phyloP scores from a whole-genome alignment of 1,140 invertebrate species.

The Drosophila teissieri region DNA sequence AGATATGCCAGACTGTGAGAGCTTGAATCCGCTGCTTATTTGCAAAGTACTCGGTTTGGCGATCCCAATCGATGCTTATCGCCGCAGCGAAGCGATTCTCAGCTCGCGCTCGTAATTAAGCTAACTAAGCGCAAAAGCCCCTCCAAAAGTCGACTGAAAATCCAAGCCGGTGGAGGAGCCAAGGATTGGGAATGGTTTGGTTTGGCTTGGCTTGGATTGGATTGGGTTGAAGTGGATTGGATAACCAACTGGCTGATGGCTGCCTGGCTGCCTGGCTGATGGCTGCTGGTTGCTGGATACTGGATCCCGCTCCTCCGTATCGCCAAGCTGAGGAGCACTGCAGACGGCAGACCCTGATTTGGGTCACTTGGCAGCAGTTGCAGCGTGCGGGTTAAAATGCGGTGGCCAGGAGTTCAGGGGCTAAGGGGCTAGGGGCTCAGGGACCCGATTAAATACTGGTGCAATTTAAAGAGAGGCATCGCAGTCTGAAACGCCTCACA shows the following conservation, averaged over 20 bases:
- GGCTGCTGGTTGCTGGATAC: background rate
- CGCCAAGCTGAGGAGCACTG: slow-evolving; percentile 18
- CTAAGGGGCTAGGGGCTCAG: background rate
- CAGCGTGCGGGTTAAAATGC: slow-evolving; percentile 31
- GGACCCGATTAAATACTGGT: slow-evolving; percentile 15
- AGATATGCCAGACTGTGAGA: background rate
- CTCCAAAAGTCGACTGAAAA: slow-evolving; percentile 22
- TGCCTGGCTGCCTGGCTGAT: too few species aligned
- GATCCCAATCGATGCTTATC: slow-evolving; percentile 45
- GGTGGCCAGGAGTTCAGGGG: background rate
- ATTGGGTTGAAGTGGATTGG: background rate
- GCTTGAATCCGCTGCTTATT: slow-evolving; percentile 3
- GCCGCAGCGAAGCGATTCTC: slow-evolving; percentile 24
- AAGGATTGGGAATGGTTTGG: background rate
- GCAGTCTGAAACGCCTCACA: too few species aligned
- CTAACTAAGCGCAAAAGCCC: slow-evolving; percentile 39
- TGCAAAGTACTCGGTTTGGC: slow-evolving; percentile 5
- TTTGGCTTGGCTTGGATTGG: background rate
- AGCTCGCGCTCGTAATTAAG: slow-evolving; percentile 32
- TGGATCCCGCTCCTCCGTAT: background rate
- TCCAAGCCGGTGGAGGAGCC: background rate
- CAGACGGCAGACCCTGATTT: slow-evolving; percentile 36
- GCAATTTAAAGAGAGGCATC: slow-evolving; percentile 13
- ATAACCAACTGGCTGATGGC: slow-evolving; percentile 13
- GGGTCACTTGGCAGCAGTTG: slow-evolving; percentile 55